Evolutionary conservation across 2,113 vertebrate species (phyloP).

Genomic region (Cyprinodon variegatus): DNA sequence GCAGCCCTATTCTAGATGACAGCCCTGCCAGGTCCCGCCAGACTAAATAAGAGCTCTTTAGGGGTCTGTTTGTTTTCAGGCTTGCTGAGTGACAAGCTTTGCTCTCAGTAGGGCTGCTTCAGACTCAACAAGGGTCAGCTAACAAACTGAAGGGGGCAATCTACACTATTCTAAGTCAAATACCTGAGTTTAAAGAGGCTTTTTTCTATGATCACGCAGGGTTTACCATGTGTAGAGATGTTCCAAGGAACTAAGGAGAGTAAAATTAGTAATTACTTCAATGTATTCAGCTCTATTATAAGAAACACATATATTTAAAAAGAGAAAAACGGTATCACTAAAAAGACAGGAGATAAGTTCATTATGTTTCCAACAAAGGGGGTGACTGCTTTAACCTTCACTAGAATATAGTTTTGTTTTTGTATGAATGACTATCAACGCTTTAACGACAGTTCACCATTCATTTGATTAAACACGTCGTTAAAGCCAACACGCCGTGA

Average conservation of each 20-base stretch:
- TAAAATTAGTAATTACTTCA: not conserved
- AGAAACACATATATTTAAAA: not conserved
- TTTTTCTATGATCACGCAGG: slow-evolving; percentile 51
- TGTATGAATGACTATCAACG: not conserved
- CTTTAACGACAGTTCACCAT: not conserved
- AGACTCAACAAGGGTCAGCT: slow-evolving; percentile 66
- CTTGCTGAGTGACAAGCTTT: slow-evolving; percentile 33
- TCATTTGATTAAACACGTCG: not conserved
- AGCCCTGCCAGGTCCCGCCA: not conserved
- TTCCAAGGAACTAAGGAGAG: slow-evolving; percentile 13
- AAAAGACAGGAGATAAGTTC: not conserved
- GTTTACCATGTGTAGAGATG: slow-evolving; percentile 35
- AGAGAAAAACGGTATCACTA: slow-evolving; percentile 8
- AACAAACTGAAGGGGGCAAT: slow-evolving; percentile 65
- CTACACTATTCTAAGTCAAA: slow-evolving; percentile 57
- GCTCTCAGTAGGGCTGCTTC: slow-evolving; percentile 37
- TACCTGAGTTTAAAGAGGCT: slow-evolving; percentile 40
- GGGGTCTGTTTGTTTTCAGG: slow-evolving; percentile 31
- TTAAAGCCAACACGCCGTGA: not conserved
- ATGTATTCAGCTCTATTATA: not conserved
- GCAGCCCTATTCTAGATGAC: slow-evolving; percentile 10
- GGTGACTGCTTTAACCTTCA: not conserved
- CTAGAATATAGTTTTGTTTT: not conserved
- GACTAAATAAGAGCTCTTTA: slow-evolving; percentile 19
- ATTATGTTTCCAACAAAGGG: not conserved